Conservation (phyloP, 2,888 invertebrate genomes). For the Sceliomorpha sp. region DNA sequence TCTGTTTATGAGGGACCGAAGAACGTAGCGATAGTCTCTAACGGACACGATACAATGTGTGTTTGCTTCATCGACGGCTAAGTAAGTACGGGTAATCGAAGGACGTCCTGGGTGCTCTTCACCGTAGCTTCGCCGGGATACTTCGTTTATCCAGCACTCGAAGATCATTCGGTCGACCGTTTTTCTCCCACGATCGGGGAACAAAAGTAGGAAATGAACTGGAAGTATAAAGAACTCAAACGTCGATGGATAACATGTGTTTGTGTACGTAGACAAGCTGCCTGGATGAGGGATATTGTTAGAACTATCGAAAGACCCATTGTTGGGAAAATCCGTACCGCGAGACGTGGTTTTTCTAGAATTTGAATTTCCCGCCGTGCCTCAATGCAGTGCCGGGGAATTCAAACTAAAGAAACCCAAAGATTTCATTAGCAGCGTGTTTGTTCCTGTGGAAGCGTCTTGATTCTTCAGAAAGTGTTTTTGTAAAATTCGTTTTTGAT, state of each 20-base stretch:
- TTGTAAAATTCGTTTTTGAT: conserved; percentile 50
- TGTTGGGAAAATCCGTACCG: conserved; percentile 25
- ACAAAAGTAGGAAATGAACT: conserved; percentile 52
- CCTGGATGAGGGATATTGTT: conserved; percentile 37
- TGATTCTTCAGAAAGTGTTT: conserved; percentile 37
- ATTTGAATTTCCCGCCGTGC: no score
- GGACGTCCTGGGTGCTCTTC: conserved; percentile 20
- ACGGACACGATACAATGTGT: conserved; percentile 23
- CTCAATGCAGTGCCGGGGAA: no score
- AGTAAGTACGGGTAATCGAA: conserved; percentile 50
- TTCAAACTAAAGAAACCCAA: no score
- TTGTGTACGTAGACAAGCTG: conserved; percentile 21
- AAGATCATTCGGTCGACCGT: conserved; percentile 39
- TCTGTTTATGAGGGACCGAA: conserved; percentile 7
- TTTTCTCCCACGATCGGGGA: conserved; percentile 39
- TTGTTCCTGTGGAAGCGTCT: no score
- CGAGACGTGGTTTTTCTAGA: no score
- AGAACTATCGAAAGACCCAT: conserved; percentile 38
- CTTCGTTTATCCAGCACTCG: conserved; percentile 51
- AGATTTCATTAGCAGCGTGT: no score
- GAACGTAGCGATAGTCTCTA: conserved; percentile 3
- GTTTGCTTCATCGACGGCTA: conserved; percentile 38
- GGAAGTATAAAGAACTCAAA: conserved; percentile 42
- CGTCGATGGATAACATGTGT: conserved; percentile 43
- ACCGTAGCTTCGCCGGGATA: conserved; percentile 17